These are phyloP conservation scores for Siniperca scherzeri DNA, from an alignment of 2,797 vertebrate genomes.

Conservation along the genomic window DNA sequence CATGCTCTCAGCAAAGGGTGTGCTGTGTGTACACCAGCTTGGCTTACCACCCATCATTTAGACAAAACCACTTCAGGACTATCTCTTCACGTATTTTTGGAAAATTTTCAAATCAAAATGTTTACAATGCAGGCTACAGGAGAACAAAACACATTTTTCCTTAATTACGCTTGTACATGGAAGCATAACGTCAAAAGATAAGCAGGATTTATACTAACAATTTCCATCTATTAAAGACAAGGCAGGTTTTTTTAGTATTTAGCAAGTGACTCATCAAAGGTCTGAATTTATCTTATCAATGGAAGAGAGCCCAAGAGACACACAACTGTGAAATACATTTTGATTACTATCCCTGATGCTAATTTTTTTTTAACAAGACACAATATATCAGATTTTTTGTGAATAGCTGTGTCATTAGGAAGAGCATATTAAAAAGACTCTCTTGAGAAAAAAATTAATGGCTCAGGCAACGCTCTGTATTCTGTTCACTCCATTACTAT, in stretches of 20 bases:
- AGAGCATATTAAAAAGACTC: not conserved
- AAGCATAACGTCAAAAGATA: not conserved
- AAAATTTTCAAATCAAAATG: slow-evolving; percentile 42
- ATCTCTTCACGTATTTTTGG: slow-evolving; percentile 32
- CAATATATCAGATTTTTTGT: not conserved
- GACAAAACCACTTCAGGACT: slow-evolving; percentile 62
- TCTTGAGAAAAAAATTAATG: slow-evolving; percentile 39
- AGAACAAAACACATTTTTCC: not conserved
- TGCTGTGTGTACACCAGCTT: slow-evolving; percentile 60
- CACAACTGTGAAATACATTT: not conserved
- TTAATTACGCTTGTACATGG: not conserved
- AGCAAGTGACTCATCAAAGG: slow-evolving; percentile 35
- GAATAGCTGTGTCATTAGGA: slow-evolving; percentile 34
- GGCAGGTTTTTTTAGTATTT: not conserved
- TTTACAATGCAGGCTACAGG: slow-evolving; percentile 5
- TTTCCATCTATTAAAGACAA: not conserved
- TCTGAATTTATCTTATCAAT: slow-evolving; percentile 26
- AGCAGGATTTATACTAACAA: not conserved
- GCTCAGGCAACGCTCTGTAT: slow-evolving; percentile 38
- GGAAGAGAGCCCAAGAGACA: not conserved
- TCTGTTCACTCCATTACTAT: slow-evolving; percentile 60
- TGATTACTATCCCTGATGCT: not conserved
- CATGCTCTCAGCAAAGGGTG: slow-evolving; percentile 72
- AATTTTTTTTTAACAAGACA: not conserved
- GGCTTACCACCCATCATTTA: slow-evolving; percentile 69